Evolutionary conservation across 2,888 invertebrate species (phyloP).

Genomic region (Hypercompe scribonia): DNA sequence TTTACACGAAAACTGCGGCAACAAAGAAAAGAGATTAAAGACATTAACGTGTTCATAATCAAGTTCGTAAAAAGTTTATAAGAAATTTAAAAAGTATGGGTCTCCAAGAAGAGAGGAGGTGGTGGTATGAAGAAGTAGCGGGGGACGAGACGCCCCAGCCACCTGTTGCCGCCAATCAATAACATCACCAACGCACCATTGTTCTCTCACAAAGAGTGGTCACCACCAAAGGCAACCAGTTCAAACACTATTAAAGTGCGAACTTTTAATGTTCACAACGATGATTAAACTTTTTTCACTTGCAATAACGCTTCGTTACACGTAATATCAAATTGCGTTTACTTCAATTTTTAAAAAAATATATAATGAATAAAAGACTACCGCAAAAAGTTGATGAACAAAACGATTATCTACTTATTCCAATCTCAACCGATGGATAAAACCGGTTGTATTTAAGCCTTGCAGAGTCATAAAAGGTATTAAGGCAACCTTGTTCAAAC

Average conservation of each 20-base stretch:
- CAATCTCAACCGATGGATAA: slow-evolving; percentile 61
- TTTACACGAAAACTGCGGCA: not conserved
- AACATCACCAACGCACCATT: slow-evolving; percentile 77
- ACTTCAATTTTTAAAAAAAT: not conserved
- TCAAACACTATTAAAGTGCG: slow-evolving; percentile 35
- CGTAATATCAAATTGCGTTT: not conserved
- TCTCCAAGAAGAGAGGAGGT: slow-evolving; percentile 69
- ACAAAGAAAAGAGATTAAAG: not conserved
- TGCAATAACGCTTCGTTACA: not conserved
- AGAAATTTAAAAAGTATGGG: slow-evolving; percentile 36
- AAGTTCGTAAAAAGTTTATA: slow-evolving; percentile 30
- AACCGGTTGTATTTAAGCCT: slow-evolving; percentile 59
- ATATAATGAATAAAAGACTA: not conserved
- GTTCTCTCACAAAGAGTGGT: slow-evolving; percentile 64
- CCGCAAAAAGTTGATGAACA: not conserved
- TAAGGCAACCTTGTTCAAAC: slow-evolving; percentile 70
- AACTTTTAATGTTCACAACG: slow-evolving; percentile 32
- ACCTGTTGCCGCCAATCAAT: slow-evolving; percentile 85
- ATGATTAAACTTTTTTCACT: slow-evolving; percentile 10
- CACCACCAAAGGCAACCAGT: slow-evolving; percentile 57
- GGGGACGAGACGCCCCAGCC: slow-evolving; percentile 76
- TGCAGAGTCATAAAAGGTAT: slow-evolving; percentile 70
- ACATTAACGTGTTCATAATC: slow-evolving; percentile 1
- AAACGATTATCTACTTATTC: slow-evolving; percentile 3
- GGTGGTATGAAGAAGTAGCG: slow-evolving; percentile 59